Base-by-base conservation (phyloP, 2,888 invertebrate genomes). In the Chrysolina haemoptera region DNA sequence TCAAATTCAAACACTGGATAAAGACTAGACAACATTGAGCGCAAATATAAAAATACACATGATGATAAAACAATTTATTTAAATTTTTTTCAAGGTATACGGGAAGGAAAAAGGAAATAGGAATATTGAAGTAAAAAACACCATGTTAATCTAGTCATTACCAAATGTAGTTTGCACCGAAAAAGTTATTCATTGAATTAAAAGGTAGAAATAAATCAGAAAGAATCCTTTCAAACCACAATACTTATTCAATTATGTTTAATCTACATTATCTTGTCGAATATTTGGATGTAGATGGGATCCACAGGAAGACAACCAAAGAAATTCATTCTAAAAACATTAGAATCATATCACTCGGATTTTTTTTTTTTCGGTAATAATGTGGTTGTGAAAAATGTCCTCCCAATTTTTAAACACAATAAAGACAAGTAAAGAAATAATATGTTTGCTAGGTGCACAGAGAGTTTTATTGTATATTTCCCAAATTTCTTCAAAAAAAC, bases 371-470 rank as follows among this genome's bases (percentile, higher is more conserved):
- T 6, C 16, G 20, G 43, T 14, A 11, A 10, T 14, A 22, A 22
- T 50, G 67, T 53, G 53, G 67, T 67, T 53, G 11, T 65, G 41
- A 75, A 88, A 88, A 84, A 80, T 81, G 86, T 82, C 86, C 88
- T 88, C 88, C 88, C 87, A 78, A 85, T 87, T 86, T 85, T 83
- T 84, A 77, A 86, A 87, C 87, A 84, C 87, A 86, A 75, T 40
- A 71, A 43, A 64, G 69, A 70, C 62, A 77, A 65, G 71, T 62
- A 67, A 73, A 76, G 69, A 76, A 79, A 76, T 70, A 79, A 81
- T 77, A 78, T 68, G 35, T 35, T 35, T 35, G 8, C 59, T 77
- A 64, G 70, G 74, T 75, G 77, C 50, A 65, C 50, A 68, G 75
- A 70, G 10, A 68, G 55, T 67, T 71, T 74, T 70, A 65, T 78